Evolutionary conservation across 1,140 invertebrate genomes (phyloP).

Genomic region (Trissolcus basalis): DNA sequence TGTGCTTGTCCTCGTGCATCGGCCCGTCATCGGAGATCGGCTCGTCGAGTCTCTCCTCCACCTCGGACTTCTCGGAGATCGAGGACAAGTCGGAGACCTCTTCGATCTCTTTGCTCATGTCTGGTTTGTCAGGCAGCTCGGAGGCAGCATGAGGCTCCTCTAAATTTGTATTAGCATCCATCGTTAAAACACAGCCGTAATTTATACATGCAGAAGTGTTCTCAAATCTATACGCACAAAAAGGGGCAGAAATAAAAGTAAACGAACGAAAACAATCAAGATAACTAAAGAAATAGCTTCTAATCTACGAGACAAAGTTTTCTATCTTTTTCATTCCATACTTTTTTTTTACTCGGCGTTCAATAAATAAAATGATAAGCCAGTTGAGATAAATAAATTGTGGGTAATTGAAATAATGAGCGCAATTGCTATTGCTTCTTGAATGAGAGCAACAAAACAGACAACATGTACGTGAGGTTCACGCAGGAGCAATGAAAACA

Average conservation of each 20-base stretch:
- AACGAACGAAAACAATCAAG: neutral
- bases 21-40: constrained; percentile 27
- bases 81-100: too few relatives aligned
- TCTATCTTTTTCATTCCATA: too few relatives aligned
- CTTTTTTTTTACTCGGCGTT: neutral
- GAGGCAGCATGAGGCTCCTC: neutral
- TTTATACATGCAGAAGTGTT: too few relatives aligned
- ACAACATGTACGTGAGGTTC: too few relatives aligned
- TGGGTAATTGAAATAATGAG: neutral
- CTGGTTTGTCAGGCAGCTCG: neutral
- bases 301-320: too few relatives aligned
- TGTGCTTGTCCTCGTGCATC: constrained; percentile 3
- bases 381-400: constrained; percentile 4
- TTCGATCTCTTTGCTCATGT: constrained; percentile 1
- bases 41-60: constrained; percentile 19
- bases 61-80: constrained; percentile 1
- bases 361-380: neutral
- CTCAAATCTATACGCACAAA: neutral
- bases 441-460: too few relatives aligned
- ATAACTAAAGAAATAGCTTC: too few relatives aligned
- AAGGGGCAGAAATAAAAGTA: neutral
- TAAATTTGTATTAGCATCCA: constrained; percentile 8
- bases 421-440: neutral
- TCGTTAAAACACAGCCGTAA: constrained; percentile 14
- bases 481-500: too few relatives aligned